phyloP scores from a whole-genome alignment of 2,797 vertebrate genomes.

The Spondyliosoma cantharus region DNA sequence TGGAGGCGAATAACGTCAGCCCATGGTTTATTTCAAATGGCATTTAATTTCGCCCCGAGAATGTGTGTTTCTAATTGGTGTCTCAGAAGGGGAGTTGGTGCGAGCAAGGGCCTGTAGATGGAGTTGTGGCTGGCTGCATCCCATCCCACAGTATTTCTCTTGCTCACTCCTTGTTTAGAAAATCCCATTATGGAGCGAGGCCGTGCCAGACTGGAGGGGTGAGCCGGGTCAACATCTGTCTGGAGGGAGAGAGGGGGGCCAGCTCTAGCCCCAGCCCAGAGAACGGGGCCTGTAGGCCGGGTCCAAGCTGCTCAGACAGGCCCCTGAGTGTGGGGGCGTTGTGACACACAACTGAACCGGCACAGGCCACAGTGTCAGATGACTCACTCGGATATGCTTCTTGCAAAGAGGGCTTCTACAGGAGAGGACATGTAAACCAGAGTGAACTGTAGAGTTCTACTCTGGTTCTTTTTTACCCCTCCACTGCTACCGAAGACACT shows the following conservation, averaged over 20 bases:
- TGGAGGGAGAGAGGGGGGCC: slow-evolving; percentile 65
- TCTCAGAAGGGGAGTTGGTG: slow-evolving; percentile 62
- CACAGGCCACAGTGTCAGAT: slow-evolving; percentile 76
- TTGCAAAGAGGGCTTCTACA: slow-evolving; percentile 58
- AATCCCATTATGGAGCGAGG: slow-evolving; percentile 81
- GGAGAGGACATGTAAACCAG: slow-evolving; percentile 54
- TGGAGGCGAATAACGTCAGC: slow-evolving; percentile 69
- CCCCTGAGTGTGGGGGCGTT: slow-evolving; percentile 71
- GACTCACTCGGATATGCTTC: slow-evolving; percentile 72
- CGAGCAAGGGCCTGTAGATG: slow-evolving; percentile 66
- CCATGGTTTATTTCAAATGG: slow-evolving; percentile 74
- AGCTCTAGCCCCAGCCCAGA: slow-evolving; percentile 53
- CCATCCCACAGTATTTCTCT: slow-evolving; percentile 70
- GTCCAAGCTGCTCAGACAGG: slow-evolving; percentile 71
- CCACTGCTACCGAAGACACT: slow-evolving; percentile 38
- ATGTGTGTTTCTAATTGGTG: slow-evolving; percentile 72
- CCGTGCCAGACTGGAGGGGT: slow-evolving; percentile 81
- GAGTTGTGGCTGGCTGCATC: slow-evolving; percentile 72
- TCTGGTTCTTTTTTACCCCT: slow-evolving; percentile 46
- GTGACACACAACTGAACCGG: slow-evolving; percentile 78
- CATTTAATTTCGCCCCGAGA: slow-evolving; percentile 68
- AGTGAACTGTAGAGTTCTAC: slow-evolving; percentile 35
- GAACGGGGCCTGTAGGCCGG: slow-evolving; percentile 62
- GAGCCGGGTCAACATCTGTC: slow-evolving; percentile 84
- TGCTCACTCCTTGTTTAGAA: slow-evolving; percentile 82